Conservation (phyloP, 2,797 vertebrate genomes). For the Leuciscus waleckii region DNA sequence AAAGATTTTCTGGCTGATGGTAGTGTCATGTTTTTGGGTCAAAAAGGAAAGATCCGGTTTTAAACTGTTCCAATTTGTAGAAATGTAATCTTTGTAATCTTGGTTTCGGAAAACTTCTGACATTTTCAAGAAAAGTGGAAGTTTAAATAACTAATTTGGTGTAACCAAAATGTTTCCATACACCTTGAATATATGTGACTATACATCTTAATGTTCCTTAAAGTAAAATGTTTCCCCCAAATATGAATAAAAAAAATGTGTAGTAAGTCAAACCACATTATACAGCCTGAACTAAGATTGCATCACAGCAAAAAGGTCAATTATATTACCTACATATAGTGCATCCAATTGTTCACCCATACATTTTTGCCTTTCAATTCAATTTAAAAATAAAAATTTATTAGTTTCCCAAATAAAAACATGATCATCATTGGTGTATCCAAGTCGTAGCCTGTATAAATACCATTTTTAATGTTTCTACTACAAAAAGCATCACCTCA, state of each 20-base stretch:
- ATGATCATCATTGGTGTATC: not conserved
- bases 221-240: not conserved
- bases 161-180: not conserved
- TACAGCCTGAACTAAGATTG: not conserved
- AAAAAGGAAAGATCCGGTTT: not conserved
- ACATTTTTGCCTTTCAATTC: not conserved
- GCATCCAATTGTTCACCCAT: not conserved
- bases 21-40: not conserved
- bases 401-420: not conserved
- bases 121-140: not conserved
- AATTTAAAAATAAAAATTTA: not conserved
- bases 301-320: not conserved
- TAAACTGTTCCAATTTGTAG: not conserved
- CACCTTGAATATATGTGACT: not conserved
- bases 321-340: not conserved
- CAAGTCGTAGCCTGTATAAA: not conserved
- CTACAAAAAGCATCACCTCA: not conserved
- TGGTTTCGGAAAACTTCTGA: not conserved
- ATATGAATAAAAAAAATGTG: not conserved
- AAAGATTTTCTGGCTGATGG: conserved; percentile 44
- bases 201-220: not conserved
- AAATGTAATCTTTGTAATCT: not conserved
- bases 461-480: no score
- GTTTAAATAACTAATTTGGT: not conserved
- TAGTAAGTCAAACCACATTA: not conserved